These are phyloP conservation scores for Crotalus horridus DNA, from an alignment of 2,113 vertebrate species.

Conservation along the genomic window DNA sequence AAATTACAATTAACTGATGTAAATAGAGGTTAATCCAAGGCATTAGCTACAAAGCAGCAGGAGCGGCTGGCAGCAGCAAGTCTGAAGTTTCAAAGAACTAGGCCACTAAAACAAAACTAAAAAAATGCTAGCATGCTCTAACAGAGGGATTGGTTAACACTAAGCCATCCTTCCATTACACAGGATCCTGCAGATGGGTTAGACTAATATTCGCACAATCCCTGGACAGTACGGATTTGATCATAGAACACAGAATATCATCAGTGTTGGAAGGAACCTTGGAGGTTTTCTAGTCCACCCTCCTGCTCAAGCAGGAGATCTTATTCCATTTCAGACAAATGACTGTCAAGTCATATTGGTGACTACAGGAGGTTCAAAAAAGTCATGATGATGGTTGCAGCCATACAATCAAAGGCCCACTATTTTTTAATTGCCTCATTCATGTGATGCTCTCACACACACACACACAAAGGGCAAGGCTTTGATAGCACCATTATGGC, in stretches of 20 bases:
- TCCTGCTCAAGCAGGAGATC: not conserved
- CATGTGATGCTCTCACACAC: not conserved
- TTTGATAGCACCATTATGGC: not conserved
- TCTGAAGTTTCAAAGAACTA: not conserved
- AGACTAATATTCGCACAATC: not conserved
- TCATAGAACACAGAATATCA: not conserved
- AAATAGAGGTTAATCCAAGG: not conserved
- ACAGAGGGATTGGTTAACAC: not conserved
- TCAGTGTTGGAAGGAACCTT: not conserved
- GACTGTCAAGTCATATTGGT: not conserved
- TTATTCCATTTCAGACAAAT: not conserved
- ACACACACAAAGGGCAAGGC: not conserved
- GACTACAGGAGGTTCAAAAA: not conserved
- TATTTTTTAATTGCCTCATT: not conserved
- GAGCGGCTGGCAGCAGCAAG: not conserved
- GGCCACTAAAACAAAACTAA: not conserved
- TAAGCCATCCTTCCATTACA: not conserved
- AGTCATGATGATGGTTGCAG: not conserved
- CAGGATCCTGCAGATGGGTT: not conserved
- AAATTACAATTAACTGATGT: slow-evolving; percentile 30
- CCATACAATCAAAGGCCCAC: not conserved
- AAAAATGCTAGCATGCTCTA: not conserved
- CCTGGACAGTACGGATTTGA: not conserved
- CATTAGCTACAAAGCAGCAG: not conserved
- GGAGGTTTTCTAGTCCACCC: not conserved